Percentiles rank a stretch among this genome's conserved stretches.
Conservation (phyloP, 2,888 invertebrate species). For the Neoaliturus tenellus region DNA sequence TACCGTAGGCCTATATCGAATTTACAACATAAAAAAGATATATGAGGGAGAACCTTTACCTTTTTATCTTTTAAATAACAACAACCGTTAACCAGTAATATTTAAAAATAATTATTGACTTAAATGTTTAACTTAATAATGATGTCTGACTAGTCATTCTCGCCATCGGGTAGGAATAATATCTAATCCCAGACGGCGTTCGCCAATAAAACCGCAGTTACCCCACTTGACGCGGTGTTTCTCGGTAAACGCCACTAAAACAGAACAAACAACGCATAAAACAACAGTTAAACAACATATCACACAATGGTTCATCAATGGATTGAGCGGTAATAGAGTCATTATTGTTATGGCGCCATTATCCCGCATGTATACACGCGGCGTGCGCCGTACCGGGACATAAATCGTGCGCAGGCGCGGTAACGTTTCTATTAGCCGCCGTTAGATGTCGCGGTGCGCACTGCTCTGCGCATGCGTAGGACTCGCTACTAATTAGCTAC, state of each 20-base stretch:
- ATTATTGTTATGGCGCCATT: constrained; percentile 12
- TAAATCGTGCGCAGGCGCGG: constrained; percentile 33
- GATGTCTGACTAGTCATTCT: too few species aligned
- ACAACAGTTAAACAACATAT: background rate
- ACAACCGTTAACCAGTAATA: too few species aligned
- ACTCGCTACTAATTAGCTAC: constrained; percentile 23
- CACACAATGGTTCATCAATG: background rate
- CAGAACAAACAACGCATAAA: background rate
- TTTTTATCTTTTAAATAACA: too few species aligned
- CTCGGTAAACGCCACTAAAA: background rate
- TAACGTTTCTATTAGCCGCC: constrained; percentile 48
- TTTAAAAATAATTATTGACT: too few species aligned
- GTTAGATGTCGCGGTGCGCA: constrained; percentile 19
- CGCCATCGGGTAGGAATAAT: too few species aligned
- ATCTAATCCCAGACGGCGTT: too few species aligned
- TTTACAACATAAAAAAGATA: too few species aligned
- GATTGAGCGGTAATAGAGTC: background rate
- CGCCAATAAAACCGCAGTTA: too few species aligned
- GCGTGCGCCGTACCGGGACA: background rate
- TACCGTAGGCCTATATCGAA: too few species aligned
- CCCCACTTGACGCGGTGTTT: background rate
- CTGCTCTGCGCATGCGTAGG: constrained; percentile 3
- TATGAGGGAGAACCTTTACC: too few species aligned
- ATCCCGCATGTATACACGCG: background rate
- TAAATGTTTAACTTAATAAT: too few species aligned